Evolutionary conservation across 2,888 invertebrate species (phyloP).

Genomic region (Perdita meconis): DNA sequence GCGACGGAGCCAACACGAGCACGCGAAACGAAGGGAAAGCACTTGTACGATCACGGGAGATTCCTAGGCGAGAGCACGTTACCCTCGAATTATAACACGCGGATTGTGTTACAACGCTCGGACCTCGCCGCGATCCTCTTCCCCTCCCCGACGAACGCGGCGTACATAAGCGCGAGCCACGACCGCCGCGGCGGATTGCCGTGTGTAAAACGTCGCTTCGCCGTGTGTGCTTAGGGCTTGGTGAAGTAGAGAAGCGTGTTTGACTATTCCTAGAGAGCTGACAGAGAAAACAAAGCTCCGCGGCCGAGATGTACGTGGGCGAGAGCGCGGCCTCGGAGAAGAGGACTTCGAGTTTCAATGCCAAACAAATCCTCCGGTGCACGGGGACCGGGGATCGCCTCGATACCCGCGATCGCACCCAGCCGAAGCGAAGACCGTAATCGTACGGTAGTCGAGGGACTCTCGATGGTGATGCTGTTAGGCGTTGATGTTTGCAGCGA

Average conservation of each 20-base stretch:
- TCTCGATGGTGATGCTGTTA: no score
- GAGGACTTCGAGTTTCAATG: conserved; percentile 32
- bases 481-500: no score
- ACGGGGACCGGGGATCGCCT: no score
- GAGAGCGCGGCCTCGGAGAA: conserved; percentile 25
- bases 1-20: neutral
- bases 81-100: conserved; percentile 53
- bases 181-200: neutral
- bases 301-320: conserved; percentile 34
- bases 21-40: neutral
- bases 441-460: no score
- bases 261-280: conserved; percentile 67
- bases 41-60: conserved; percentile 16
- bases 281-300: conserved; percentile 63
- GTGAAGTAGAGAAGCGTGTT: conserved; percentile 68
- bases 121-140: no score
- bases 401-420: no score
- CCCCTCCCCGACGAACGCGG: no score
- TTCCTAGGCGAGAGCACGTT: conserved; percentile 39
- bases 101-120: conserved; percentile 51
- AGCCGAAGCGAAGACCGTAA: no score
- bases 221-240: conserved; percentile 61
- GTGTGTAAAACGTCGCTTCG: conserved; percentile 48
- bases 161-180: conserved; percentile 27
- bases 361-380: conserved; percentile 11